Conservation (phyloP, 2,888 invertebrate species). For the Drosophila melanosoma region DNA sequence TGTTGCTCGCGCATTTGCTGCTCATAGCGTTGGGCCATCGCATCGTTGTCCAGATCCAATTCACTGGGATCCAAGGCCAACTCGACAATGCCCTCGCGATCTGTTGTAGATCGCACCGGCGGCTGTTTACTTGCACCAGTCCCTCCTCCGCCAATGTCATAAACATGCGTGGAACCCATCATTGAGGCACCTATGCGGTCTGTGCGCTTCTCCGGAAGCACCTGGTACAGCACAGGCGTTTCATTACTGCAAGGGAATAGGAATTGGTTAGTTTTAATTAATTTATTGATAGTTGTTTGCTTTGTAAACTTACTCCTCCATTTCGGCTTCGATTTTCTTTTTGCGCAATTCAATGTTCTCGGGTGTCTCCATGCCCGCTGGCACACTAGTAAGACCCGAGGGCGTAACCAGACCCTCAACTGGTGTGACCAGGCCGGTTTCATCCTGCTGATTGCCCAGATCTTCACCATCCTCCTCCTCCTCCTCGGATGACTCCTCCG, state of each 20-base stretch:
- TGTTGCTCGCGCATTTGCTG: slow-evolving; percentile 97
- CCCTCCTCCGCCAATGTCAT: slow-evolving; percentile 94
- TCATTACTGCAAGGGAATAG: slow-evolving; percentile 88
- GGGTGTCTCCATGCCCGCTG: slow-evolving; percentile 98
- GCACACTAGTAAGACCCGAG: slow-evolving; percentile 95
- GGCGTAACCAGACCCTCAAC: slow-evolving; percentile 98
- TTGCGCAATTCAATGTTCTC: slow-evolving; percentile 99
- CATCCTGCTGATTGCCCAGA: slow-evolving; percentile 87
- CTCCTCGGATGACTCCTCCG: slow-evolving; percentile 87
- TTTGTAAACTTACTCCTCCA: slow-evolving; percentile 91
- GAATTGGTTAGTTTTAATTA: slow-evolving; percentile 9
- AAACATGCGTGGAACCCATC: slow-evolving; percentile 99
- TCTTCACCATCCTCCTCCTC: slow-evolving; percentile 88
- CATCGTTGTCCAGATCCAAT: slow-evolving; percentile 97
- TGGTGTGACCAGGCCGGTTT: slow-evolving; percentile 95
- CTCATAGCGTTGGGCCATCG: slow-evolving; percentile 98
- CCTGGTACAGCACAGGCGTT: slow-evolving; percentile 97
- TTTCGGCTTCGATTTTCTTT: slow-evolving; percentile 97
- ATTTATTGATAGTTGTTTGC: too few relatives aligned
- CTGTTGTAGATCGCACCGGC: slow-evolving; percentile 83
- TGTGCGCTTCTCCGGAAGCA: slow-evolving; percentile 96
- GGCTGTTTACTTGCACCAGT: slow-evolving; percentile 86
- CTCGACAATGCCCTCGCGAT: slow-evolving; percentile 92
- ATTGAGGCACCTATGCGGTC: slow-evolving; percentile 95
- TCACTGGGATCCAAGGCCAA: slow-evolving; percentile 98